phyloP scores from a whole-genome alignment of 2,113 vertebrate genomes.

The Mus spicilegus region DNA sequence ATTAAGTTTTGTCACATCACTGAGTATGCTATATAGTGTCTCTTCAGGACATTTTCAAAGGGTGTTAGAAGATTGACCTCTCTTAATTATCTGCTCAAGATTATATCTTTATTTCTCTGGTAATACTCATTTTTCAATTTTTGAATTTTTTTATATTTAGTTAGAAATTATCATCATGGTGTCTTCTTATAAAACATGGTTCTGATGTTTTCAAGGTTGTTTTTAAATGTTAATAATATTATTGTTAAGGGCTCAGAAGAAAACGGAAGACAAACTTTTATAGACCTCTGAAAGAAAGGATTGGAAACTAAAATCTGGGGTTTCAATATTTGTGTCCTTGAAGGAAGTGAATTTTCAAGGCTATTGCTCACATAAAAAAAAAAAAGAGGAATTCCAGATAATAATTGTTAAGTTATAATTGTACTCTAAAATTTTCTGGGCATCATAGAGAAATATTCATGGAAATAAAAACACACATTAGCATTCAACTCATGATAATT shows the following conservation, averaged over 20 bases:
- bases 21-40: not conserved
- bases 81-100: not conserved
- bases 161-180: not conserved
- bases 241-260: not conserved
- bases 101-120: not conserved
- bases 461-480: constrained; percentile 5
- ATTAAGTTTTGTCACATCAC: not conserved
- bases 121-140: not conserved
- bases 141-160: not conserved
- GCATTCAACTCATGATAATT: constrained; percentile 26
- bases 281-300: constrained; percentile 17
- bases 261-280: not conserved
- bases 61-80: not conserved
- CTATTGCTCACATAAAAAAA: not conserved
- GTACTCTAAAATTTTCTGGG: not conserved
- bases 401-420: not conserved
- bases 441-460: constrained; percentile 6
- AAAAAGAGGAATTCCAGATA: not conserved
- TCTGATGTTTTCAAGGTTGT: not conserved
- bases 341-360: not conserved
- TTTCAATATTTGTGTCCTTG: not conserved
- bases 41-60: not conserved
- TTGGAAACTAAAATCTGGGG: not conserved
- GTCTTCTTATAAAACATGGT: constrained; percentile 33
- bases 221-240: constrained; percentile 17